Conservation (phyloP, 1,140 invertebrate species). For the Centruroides sculpturatus region DNA sequence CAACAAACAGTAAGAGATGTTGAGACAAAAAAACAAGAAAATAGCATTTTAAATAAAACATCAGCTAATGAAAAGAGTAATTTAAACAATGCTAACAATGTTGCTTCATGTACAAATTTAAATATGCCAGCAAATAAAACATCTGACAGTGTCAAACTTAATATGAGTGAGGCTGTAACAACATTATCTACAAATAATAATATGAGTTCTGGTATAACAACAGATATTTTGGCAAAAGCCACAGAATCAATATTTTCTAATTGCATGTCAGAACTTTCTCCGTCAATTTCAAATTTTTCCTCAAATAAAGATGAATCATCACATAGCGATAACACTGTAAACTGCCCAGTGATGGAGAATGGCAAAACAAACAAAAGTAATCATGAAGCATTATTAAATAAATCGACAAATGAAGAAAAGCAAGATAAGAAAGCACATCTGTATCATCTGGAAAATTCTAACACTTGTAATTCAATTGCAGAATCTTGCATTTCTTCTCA, state of each 20-base stretch:
- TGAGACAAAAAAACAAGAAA: too few species aligned
- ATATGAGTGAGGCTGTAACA: too few species aligned
- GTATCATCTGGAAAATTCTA: background rate
- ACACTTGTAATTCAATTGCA: background rate
- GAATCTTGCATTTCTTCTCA: too few species aligned
- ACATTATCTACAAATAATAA: too few species aligned
- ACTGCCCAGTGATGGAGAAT: too few species aligned
- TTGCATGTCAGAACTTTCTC: background rate
- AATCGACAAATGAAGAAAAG: background rate
- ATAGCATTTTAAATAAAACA: too few species aligned
- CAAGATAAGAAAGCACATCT: background rate
- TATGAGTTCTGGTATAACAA: background rate
- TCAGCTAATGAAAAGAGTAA: too few species aligned
- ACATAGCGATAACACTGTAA: background rate
- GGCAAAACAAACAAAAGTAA: background rate
- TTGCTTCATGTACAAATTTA: too few species aligned
- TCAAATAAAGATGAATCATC: background rate
- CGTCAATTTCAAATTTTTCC: background rate
- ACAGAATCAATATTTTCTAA: constrained; percentile 29
- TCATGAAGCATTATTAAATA: background rate
- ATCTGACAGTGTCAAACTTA: too few species aligned
- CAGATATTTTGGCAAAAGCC: constrained; percentile 31
- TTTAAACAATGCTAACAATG: too few species aligned
- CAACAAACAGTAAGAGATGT: too few species aligned
- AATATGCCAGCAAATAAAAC: too few species aligned